phyloP scores from a whole-genome alignment of 2,797 vertebrate species.

The Rhinatrema bivittatum region DNA sequence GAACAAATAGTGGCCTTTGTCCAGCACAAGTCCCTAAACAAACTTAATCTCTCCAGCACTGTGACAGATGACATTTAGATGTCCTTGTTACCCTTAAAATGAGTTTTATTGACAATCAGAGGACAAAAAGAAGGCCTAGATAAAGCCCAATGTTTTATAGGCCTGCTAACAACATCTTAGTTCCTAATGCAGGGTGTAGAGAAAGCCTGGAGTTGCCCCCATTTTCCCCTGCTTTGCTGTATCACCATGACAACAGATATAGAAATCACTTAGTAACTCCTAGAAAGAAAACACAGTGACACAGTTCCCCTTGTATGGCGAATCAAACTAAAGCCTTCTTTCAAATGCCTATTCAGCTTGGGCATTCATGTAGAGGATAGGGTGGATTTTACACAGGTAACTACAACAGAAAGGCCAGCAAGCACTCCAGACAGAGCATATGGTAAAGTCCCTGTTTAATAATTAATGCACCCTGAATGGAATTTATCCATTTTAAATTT shows the following conservation, averaged over 20 bases:
- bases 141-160: conserved; percentile 76
- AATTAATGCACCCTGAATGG: conserved; percentile 73
- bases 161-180: conserved; percentile 76
- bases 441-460: conserved; percentile 66
- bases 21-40: conserved; percentile 78
- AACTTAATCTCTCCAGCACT: conserved; percentile 80
- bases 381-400: conserved; percentile 81
- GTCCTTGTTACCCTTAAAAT: conserved; percentile 78
- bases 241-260: conserved; percentile 99
- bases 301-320: conserved; percentile 89
- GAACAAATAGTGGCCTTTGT: conserved; percentile 75
- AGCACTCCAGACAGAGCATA: conserved; percentile 67
- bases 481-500: conserved; percentile 79
- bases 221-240: conserved; percentile 82
- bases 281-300: conserved; percentile 88
- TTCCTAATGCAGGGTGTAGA: conserved; percentile 66
- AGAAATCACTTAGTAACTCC: conserved; percentile 98
- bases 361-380: conserved; percentile 82
- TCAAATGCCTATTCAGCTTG: conserved; percentile 82
- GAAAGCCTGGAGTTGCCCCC: conserved; percentile 87
- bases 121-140: conserved; percentile 74
- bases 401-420: conserved; percentile 72
- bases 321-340: conserved; percentile 83
- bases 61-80: conserved; percentile 88
- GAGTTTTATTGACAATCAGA: conserved; percentile 81